Conservation (phyloP, 2,888 invertebrate genomes). For the Cataglyphis rosenhaueri region DNA sequence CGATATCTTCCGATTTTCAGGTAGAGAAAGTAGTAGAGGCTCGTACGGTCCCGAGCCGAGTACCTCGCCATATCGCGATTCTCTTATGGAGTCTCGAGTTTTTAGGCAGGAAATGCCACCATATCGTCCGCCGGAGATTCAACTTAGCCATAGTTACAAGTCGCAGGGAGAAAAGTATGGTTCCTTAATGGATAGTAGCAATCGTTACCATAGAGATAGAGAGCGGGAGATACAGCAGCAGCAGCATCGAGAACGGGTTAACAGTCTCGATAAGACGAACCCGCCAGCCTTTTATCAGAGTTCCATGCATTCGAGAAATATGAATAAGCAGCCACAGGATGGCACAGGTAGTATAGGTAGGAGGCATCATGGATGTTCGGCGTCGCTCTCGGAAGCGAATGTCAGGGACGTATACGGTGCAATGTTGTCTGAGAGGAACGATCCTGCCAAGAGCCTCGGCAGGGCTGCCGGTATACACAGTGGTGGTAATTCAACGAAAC, state of each 20-base stretch:
- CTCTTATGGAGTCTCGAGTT: slow-evolving; percentile 79
- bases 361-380: slow-evolving; percentile 81
- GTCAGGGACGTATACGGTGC: slow-evolving; percentile 80
- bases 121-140: slow-evolving; percentile 81
- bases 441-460: slow-evolving; percentile 84
- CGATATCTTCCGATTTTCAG: slow-evolving; percentile 61
- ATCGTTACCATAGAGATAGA: slow-evolving; percentile 80
- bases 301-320: slow-evolving; percentile 78
- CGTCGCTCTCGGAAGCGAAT: slow-evolving; percentile 82
- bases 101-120: slow-evolving; percentile 82
- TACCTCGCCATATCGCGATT: slow-evolving; percentile 83
- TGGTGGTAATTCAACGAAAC: slow-evolving; percentile 83
- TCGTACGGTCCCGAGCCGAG: slow-evolving; percentile 82
- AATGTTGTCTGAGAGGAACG: slow-evolving; percentile 79
- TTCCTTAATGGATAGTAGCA: slow-evolving; percentile 79
- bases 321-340: slow-evolving; percentile 76
- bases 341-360: slow-evolving; percentile 79
- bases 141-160: slow-evolving; percentile 79
- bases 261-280: slow-evolving; percentile 83
- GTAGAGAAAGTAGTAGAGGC: slow-evolving; percentile 80
- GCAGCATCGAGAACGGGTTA: slow-evolving; percentile 81
- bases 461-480: slow-evolving; percentile 78
- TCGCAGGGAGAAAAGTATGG: slow-evolving; percentile 82
- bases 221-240: slow-evolving; percentile 74
- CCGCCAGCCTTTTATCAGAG: slow-evolving; percentile 79